These are phyloP conservation scores for Trematocara stigmaticum DNA, from an alignment of 2,113 vertebrate species.

Conservation along the genomic window DNA sequence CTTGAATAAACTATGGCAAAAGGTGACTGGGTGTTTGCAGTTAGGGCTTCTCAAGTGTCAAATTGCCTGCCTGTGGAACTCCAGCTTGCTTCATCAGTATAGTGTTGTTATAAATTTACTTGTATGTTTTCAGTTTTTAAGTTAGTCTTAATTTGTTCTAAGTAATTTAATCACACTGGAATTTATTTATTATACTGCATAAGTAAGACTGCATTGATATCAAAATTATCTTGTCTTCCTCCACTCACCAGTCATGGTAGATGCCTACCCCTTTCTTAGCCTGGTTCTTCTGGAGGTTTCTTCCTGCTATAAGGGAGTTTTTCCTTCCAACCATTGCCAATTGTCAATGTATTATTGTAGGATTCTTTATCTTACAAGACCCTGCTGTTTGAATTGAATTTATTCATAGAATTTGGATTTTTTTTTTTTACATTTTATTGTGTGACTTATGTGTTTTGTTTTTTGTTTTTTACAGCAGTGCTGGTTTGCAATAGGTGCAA, in stretches of 20 bases:
- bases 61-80: background rate
- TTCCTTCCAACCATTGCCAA: background rate
- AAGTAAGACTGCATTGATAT: background rate
- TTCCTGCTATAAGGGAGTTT: background rate
- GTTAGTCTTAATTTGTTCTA: background rate
- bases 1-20: background rate
- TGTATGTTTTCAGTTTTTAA: background rate
- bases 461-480: background rate
- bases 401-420: background rate
- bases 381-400: background rate
- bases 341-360: background rate
- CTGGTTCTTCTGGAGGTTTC: background rate
- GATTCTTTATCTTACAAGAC: background rate
- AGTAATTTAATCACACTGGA: background rate
- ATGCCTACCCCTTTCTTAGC: background rate
- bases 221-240: background rate
- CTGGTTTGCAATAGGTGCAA: background rate
- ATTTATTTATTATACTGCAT: background rate
- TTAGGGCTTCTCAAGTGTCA: background rate
- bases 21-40: background rate
- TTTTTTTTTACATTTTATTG: rapidly evolving
- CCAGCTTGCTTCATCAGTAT: background rate
- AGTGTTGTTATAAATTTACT: background rate
- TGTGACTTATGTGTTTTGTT: background rate
- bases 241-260: background rate